Evolutionary conservation across 2,888 invertebrate genomes (phyloP), one percentile per base, ranked within the genome.

Genomic region (Hemicrepidius hirtus): DNA sequence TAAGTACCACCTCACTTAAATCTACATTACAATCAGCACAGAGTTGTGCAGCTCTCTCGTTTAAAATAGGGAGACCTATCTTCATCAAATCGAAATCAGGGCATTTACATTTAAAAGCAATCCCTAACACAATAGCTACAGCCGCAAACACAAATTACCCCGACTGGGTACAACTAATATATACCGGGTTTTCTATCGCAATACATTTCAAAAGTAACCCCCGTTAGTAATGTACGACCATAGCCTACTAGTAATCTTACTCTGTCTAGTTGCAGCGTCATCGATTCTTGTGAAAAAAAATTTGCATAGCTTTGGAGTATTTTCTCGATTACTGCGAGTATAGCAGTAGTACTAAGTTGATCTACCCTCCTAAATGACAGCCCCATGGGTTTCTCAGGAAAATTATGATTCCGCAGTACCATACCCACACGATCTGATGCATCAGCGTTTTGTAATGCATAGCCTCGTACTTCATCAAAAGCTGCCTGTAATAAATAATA

Each of bases 391-490:
- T n/a, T n/a, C n/a, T n/a, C n/a, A n/a, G n/a, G n/a, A n/a, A n/a
- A n/a, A n/a, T n/a, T n/a, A n/a, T n/a, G 28, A 18, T 13, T 55
- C 4, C 32, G 28, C 6, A 55, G 9, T 3, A 55, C 55, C 3
- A 55, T n/a, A 13, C 32, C 55, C 2, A 55, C 55, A 16, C n/a
- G 16, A 55, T 55, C 55, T 1, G 55, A 55, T 24, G 55, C 1
- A 2, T n/a, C 3, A 12, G 28, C 24, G 20, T 55, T 21, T 12
- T 6, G 12, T 4, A 13, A 10, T 21, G n/a, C 24, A 55, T 55
- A 18, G n/a, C n/a, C n/a, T n/a, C n/a, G n/a, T n/a, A n/a, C n/a
- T n/a, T n/a, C n/a, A n/a, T n/a, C n/a, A n/a, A n/a, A n/a, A n/a
- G n/a, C n/a, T n/a, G n/a, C n/a, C n/a, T n/a, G n/a, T n/a, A n/a